Conservation (phyloP, 2,113 vertebrate genomes). For the Scopus umbretta region DNA sequence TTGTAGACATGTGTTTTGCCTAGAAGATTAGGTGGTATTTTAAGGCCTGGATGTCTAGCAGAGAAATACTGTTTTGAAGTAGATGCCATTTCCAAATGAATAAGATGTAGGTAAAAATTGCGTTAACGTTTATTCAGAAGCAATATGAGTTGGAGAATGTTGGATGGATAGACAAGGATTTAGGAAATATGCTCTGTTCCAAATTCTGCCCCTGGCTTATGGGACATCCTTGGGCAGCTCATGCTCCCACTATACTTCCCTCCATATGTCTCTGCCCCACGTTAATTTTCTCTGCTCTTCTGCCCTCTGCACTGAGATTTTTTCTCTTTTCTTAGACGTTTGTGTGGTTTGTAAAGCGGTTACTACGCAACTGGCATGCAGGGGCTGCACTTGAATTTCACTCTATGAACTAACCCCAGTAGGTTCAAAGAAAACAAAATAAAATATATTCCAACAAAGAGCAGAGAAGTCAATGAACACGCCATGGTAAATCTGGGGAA, state of each 20-base stretch:
- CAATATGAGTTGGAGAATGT: neutral
- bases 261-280: neutral
- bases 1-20: neutral
- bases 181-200: neutral
- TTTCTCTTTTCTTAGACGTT: neutral
- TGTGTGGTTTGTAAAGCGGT: neutral
- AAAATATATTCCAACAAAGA: neutral
- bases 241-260: fast-evolving
- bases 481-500: neutral
- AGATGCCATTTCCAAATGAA: neutral
- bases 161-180: neutral
- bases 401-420: neutral
- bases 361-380: neutral
- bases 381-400: neutral
- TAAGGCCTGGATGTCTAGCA: neutral
- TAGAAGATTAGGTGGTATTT: neutral
- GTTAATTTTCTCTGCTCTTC: neutral
- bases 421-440: neutral
- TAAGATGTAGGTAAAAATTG: neutral
- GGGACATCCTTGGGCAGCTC: neutral
- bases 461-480: fast-evolving
- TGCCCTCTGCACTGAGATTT: neutral
- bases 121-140: neutral
- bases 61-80: neutral
- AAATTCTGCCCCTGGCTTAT: neutral